Conservation (phyloP, 2,113 vertebrate genomes). For the Macrotis lagotis region DNA sequence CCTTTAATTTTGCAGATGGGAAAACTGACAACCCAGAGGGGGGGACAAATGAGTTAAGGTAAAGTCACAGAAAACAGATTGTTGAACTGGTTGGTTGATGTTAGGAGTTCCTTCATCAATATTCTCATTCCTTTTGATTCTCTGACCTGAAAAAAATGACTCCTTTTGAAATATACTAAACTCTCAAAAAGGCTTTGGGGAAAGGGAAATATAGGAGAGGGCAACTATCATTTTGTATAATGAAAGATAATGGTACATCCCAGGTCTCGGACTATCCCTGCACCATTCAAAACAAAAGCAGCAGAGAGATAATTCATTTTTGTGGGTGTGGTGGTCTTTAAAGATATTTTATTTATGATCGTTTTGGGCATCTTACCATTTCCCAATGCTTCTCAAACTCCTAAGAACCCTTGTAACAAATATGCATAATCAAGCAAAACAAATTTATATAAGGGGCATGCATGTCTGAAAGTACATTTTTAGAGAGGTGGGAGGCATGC, state of each 20-base stretch:
- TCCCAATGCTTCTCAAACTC: neutral
- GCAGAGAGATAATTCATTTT: neutral
- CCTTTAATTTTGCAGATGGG: neutral
- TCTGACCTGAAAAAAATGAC: neutral
- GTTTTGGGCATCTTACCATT: neutral
- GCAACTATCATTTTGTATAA: neutral
- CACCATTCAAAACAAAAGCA: neutral
- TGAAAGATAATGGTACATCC: neutral
- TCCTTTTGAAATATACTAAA: neutral
- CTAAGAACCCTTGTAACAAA: neutral
- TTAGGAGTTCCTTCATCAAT: neutral
- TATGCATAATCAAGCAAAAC: neutral
- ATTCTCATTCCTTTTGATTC: neutral
- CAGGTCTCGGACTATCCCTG: neutral
- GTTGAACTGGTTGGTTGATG: neutral
- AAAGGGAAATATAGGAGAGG: neutral
- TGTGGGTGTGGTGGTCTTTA: neutral
- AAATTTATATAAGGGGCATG: neutral
- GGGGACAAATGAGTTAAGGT: neutral
- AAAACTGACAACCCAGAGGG: neutral
- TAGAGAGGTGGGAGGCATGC: neutral
- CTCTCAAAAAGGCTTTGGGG: neutral
- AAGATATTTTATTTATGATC: neutral
- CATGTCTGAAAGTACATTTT: neutral
- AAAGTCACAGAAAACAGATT: neutral